These are phyloP conservation scores for Alfaro cultratus DNA, from an alignment of 2,797 vertebrate genomes.

Conservation along the genomic window DNA sequence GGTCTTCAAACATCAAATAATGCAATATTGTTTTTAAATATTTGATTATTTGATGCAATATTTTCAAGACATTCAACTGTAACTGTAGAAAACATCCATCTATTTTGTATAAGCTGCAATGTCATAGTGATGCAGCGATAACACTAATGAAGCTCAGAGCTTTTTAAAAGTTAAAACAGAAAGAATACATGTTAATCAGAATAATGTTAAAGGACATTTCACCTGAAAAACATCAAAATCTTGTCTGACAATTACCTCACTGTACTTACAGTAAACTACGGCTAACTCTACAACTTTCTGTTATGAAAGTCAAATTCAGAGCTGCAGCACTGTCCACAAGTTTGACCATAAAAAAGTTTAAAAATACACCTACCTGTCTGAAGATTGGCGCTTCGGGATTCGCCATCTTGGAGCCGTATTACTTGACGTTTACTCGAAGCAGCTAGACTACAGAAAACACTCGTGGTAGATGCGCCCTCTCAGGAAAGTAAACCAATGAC, in stretches of 20 bases:
- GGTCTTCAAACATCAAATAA: not conserved
- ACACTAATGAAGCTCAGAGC: not conserved
- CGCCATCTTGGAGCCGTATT: slow-evolving; percentile 57
- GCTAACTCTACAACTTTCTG: slow-evolving; percentile 14
- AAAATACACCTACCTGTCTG: slow-evolving; percentile 68
- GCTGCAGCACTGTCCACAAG: rapidly evolving
- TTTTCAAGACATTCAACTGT: not conserved
- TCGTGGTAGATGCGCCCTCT: not conserved
- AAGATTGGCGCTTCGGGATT: slow-evolving; percentile 63
- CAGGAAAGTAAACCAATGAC: slow-evolving; percentile 9
- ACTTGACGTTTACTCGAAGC: slow-evolving; percentile 20
- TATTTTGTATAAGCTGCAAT: not conserved
- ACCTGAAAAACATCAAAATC: not conserved
- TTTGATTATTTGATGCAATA: too few species aligned
- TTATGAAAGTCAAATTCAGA: not conserved
- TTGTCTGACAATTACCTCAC: not conserved
- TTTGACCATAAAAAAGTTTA: not conserved
- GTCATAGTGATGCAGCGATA: not conserved
- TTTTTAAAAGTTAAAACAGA: not conserved
- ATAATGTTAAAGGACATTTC: not conserved
- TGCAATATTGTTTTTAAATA: not conserved
- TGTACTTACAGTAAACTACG: slow-evolving; percentile 3
- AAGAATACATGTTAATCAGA: too few species aligned
- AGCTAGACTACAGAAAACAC: not conserved
- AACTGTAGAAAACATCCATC: not conserved